Evolutionary conservation across 2,888 invertebrate genomes (phyloP), one percentile per base, ranked within the genome.

Genomic region (Mechanitis mazaeus): DNA sequence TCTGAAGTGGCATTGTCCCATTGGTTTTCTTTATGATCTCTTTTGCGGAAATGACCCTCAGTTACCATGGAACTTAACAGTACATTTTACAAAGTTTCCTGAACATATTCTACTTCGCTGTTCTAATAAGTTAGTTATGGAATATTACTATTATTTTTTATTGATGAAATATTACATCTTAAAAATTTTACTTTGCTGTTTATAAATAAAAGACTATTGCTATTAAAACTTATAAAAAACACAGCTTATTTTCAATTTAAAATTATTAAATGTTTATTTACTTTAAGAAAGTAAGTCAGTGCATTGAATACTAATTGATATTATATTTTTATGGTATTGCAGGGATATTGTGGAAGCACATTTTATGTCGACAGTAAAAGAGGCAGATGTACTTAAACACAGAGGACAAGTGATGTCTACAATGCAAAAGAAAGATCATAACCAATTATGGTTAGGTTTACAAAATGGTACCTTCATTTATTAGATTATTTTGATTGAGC

Each of bases 311-410:
- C 20, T 20, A 20, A 20, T 20, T 20, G 20, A 20, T 20, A 20
- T 20, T 20, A 20, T 20, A 20, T 20, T 20, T 20, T 20, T 50
- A 12, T 50, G 50, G 1, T 31, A 50, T 79, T 91, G 59, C 75
- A 97, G 96, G 81, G 98, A 98, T 81, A 92, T 94, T 12, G 94
- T 99, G 20, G 98, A 98, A 85, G 94, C 98, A 2, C 95, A 97
- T 81, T 99, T 97, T 81, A 95, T 99, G 93, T 95, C 98, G 31
- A 95, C 96, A 68, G 91, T 99, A 7, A 99, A 99, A 85, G 99
- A 99, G 90, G 99, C 99, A 1, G 99, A 99, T 90, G 95, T 96
- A n/a, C 87, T 99, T 54, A 99, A 99, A 83, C 98, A 99, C 80
- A 92, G 96, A 70, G 95, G 97, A 6, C 95, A 95, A 83, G 93